Conservation (phyloP, 1,140 invertebrate species). For the Yoshiicerus persimilis region DNA sequence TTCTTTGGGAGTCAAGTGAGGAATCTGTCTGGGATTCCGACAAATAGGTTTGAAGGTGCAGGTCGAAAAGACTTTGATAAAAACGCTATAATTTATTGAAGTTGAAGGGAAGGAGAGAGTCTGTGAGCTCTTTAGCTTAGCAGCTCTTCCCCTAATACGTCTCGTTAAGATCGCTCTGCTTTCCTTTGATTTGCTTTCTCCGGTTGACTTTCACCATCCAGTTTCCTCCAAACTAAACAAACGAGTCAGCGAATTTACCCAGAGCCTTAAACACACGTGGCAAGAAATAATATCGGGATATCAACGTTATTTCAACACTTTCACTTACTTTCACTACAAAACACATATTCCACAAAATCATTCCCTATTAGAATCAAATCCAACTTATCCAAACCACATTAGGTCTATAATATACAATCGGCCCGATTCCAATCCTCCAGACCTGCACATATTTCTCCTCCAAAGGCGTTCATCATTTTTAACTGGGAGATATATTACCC, state of each 20-base stretch:
- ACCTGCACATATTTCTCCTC: background rate
- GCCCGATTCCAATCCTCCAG: background rate
- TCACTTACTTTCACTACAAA: background rate
- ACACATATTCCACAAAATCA: background rate
- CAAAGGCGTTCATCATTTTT: background rate
- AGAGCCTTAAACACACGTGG: background rate
- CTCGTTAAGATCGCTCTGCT: background rate
- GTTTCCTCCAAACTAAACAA: background rate
- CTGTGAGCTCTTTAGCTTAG: background rate
- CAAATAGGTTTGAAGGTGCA: constrained; percentile 13
- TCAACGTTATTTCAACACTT: background rate
- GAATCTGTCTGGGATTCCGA: constrained; percentile 3
- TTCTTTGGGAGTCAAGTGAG: background rate
- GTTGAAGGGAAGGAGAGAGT: background rate
- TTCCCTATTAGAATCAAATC: too few species aligned
- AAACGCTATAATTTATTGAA: constrained; percentile 8
- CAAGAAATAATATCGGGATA: background rate
- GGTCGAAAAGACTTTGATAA: constrained; percentile 8
- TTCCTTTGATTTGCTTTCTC: background rate
- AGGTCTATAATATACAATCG: too few species aligned
- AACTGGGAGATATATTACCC: background rate
- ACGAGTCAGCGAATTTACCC: background rate
- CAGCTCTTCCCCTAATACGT: background rate
- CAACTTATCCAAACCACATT: too few species aligned
- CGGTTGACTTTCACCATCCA: background rate